phyloP scores from a whole-genome alignment of 2,797 vertebrate species.

The Dallia pectoralis region DNA sequence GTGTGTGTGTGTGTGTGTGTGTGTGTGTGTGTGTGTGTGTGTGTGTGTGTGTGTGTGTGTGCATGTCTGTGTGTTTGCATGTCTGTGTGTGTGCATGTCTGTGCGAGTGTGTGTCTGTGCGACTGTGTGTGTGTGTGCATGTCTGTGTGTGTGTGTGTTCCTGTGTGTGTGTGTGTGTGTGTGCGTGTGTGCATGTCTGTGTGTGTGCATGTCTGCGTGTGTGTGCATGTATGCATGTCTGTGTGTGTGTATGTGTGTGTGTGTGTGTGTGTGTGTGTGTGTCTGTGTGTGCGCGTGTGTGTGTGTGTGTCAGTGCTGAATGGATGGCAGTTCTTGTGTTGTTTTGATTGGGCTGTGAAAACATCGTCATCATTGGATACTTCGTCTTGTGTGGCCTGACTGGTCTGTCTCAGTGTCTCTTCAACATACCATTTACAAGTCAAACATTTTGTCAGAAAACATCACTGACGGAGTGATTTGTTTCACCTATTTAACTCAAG shows the following conservation, averaged over 20 bases:
- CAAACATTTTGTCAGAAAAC: not conserved
- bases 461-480: not conserved
- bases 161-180: too few species aligned
- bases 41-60: not conserved
- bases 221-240: too few species aligned
- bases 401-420: not conserved
- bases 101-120: too few species aligned
- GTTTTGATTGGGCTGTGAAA: not conserved
- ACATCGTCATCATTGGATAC: not conserved
- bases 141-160: not conserved
- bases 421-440: not conserved
- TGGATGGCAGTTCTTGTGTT: not conserved
- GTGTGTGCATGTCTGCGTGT: not conserved
- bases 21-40: not conserved
- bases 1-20: not conserved
- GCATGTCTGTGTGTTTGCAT: not conserved
- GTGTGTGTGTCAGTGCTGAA: not conserved
- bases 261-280: not conserved
- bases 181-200: not conserved
- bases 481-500: not conserved
- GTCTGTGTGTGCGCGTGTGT: not conserved
- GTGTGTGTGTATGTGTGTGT: too few species aligned
- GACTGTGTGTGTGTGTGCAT: not conserved
- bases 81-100: not conserved
- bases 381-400: conserved; percentile 4